phyloP scores from a whole-genome alignment of 2,113 vertebrate species.

The Choloepus hoffmanni region DNA sequence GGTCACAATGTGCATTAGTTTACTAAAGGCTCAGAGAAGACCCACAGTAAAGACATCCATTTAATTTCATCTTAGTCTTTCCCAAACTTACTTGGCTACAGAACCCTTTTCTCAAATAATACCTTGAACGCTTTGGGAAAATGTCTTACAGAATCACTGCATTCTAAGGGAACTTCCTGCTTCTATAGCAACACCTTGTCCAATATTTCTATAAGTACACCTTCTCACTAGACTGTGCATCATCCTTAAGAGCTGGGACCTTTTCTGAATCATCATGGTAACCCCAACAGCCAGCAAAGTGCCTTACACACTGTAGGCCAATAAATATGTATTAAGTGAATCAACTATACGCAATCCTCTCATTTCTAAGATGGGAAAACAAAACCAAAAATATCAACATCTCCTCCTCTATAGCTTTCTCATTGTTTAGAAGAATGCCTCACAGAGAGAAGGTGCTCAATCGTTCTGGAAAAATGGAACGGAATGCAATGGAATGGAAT shows the following conservation, averaged over 20 bases:
- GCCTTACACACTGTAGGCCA: not conserved
- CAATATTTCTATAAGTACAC: not conserved
- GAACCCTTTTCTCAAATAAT: not conserved
- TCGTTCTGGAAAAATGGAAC: conserved; percentile 4
- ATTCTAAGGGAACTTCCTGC: not conserved
- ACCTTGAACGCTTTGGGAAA: not conserved
- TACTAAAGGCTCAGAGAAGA: not conserved
- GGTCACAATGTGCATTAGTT: not conserved
- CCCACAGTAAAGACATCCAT: not conserved
- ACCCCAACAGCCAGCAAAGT: not conserved
- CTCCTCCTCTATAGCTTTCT: not conserved
- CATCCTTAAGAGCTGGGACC: not conserved
- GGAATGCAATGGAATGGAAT: not conserved
- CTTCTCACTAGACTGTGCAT: not conserved
- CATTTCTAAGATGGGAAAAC: conserved; percentile 12
- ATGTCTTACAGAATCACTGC: not conserved
- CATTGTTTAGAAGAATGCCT: not conserved
- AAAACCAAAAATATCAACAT: conserved; percentile 32
- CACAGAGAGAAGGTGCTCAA: not conserved
- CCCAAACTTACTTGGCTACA: not conserved
- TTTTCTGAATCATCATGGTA: not conserved
- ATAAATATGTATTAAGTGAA: not conserved
- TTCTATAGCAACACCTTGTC: not conserved
- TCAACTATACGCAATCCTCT: not conserved
- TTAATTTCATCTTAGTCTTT: not conserved